These are phyloP conservation scores for Andrena fulva DNA, from an alignment of 2,888 invertebrate species.

Conservation along the genomic window DNA sequence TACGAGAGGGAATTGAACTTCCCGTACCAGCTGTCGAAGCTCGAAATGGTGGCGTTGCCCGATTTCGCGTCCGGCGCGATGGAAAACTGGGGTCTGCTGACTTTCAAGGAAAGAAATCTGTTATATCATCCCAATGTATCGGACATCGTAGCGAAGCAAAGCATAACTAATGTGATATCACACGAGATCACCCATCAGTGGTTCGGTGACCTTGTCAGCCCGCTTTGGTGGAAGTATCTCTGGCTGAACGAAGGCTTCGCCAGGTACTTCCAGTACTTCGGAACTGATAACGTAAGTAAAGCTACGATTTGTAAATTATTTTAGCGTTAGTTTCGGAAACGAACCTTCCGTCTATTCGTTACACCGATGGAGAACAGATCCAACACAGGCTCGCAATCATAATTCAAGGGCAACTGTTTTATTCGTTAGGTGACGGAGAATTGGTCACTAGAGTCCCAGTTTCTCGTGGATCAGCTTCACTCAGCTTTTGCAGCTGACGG, in stretches of 20 bases:
- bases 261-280: conserved; percentile 85
- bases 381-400: too few species aligned
- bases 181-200: conserved; percentile 87
- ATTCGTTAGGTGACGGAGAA: conserved; percentile 86
- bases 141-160: conserved; percentile 71
- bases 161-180: conserved; percentile 81
- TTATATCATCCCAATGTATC: conserved; percentile 87
- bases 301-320: not conserved
- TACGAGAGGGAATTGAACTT: conserved; percentile 83
- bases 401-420: not conserved
- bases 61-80: conserved; percentile 87
- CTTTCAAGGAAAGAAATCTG: conserved; percentile 91
- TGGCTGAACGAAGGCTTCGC: conserved; percentile 86
- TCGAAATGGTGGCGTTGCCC: conserved; percentile 87
- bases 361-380: too few species aligned
- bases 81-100: conserved; percentile 85
- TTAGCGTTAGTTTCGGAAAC: not conserved
- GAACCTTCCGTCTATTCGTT: too few species aligned
- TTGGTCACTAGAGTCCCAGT: conserved; percentile 89
- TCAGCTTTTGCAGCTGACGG: conserved; percentile 88
- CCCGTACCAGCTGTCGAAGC: conserved; percentile 84
- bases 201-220: conserved; percentile 84
- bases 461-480: conserved; percentile 90
- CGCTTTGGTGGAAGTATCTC: conserved; percentile 82
- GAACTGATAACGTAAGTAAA: conserved; percentile 77